Evolutionary conservation across 2,888 invertebrate species (phyloP).

Genomic region (Papilio elwesi): DNA sequence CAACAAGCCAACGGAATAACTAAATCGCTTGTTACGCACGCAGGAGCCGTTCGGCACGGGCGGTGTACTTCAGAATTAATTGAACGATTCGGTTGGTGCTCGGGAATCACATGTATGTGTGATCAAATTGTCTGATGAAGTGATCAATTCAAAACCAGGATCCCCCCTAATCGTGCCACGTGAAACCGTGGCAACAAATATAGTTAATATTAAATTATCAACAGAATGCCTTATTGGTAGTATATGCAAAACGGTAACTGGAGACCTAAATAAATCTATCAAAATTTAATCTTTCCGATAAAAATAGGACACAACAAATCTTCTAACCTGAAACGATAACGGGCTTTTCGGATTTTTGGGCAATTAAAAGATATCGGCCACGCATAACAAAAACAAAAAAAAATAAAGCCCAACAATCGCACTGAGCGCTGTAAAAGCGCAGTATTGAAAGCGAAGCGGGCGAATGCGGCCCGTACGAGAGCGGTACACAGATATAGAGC

Average conservation of each 20-base stretch:
- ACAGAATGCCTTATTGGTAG: too few species aligned
- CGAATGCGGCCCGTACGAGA: slow-evolving; percentile 5
- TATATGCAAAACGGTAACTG: not conserved
- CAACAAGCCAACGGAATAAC: slow-evolving; percentile 13
- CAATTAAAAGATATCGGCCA: slow-evolving; percentile 14
- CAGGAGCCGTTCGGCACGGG: not conserved
- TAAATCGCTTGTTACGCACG: slow-evolving; percentile 18
- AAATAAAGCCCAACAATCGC: slow-evolving; percentile 18
- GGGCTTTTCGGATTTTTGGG: not conserved
- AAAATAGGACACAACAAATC: not conserved
- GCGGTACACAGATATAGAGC: slow-evolving; percentile 42
- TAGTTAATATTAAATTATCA: too few species aligned
- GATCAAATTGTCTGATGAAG: not conserved
- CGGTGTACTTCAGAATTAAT: slow-evolving; percentile 1
- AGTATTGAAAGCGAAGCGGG: slow-evolving; percentile 4
- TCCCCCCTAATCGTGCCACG: too few species aligned
- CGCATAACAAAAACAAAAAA: not conserved
- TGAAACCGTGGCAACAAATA: too few species aligned
- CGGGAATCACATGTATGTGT: too few species aligned
- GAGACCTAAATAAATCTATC: not conserved
- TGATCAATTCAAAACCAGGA: not conserved
- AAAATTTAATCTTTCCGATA: not conserved
- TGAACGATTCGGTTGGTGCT: not conserved
- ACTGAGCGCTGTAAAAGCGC: slow-evolving; percentile 22
- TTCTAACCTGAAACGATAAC: not conserved